phyloP scores from a whole-genome alignment of 2,888 invertebrate genomes.

The Panzeria rudis region DNA sequence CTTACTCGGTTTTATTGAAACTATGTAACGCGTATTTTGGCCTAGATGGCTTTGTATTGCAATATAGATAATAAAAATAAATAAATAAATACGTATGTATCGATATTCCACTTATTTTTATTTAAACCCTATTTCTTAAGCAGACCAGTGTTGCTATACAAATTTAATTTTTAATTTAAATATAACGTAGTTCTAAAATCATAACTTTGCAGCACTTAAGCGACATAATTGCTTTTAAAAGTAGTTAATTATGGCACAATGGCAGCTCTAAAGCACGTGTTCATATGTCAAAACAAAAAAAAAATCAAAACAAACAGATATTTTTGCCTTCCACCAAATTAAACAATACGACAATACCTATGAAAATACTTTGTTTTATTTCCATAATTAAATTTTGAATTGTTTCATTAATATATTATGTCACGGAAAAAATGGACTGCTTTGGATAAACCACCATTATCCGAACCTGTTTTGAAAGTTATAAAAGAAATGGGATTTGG shows the following conservation, averaged over 20 bases:
- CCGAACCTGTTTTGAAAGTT: conserved; percentile 84
- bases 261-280: conserved; percentile 69
- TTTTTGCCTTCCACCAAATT: not conserved
- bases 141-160: no score
- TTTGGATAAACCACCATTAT: conserved; percentile 82
- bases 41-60: no score
- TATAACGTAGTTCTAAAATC: no score
- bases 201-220: not conserved
- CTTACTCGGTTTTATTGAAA: no score
- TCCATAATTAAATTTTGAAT: not conserved
- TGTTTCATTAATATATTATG: conserved; percentile 74
- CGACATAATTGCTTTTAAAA: not conserved
- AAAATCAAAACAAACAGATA: conserved; percentile 54
- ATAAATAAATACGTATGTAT: no score
- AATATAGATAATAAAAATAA: no score
- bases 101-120: no score
- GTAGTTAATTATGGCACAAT: not conserved
- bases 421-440: conserved; percentile 84
- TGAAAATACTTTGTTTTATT: not conserved
- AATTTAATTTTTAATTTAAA: no score
- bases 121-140: no score
- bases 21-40: no score
- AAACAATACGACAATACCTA: no score
- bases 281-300: conserved; percentile 46
- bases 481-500: conserved; percentile 85